Conservation (phyloP, 2,113 vertebrate genomes). For the Genyomyrus donnyi region DNA sequence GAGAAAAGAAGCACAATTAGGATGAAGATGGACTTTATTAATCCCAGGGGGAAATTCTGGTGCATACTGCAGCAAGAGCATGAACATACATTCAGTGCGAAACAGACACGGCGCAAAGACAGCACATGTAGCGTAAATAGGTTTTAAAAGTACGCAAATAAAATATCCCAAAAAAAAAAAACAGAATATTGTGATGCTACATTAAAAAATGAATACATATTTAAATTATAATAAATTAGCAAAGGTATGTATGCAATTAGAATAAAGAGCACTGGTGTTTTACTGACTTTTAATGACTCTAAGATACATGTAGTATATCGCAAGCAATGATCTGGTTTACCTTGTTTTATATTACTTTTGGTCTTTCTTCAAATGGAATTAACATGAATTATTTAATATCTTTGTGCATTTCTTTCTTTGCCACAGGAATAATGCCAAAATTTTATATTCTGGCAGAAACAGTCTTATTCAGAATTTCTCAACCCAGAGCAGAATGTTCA, state of each 20-base stretch:
- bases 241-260: neutral
- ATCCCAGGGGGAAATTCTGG: neutral
- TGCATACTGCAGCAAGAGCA: neutral
- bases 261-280: neutral
- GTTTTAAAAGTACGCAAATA: neutral
- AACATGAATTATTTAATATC: neutral
- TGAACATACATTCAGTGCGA: neutral
- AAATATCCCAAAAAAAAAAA: neutral
- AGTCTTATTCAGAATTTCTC: constrained; percentile 45
- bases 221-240: neutral
- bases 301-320: neutral
- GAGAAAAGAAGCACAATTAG: no score
- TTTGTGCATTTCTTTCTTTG: neutral
- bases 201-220: neutral
- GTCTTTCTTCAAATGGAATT: neutral
- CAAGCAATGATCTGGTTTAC: neutral
- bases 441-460: constrained; percentile 39
- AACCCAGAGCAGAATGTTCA: constrained; percentile 50
- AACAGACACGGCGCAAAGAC: neutral
- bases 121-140: neutral
- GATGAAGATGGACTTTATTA: neutral
- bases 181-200: neutral
- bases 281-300: neutral
- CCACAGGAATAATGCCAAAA: constrained; percentile 26
- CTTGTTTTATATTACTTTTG: neutral